phyloP scores from a whole-genome alignment of 2,797 vertebrate species.

The Sphenopsis melanotis region DNA sequence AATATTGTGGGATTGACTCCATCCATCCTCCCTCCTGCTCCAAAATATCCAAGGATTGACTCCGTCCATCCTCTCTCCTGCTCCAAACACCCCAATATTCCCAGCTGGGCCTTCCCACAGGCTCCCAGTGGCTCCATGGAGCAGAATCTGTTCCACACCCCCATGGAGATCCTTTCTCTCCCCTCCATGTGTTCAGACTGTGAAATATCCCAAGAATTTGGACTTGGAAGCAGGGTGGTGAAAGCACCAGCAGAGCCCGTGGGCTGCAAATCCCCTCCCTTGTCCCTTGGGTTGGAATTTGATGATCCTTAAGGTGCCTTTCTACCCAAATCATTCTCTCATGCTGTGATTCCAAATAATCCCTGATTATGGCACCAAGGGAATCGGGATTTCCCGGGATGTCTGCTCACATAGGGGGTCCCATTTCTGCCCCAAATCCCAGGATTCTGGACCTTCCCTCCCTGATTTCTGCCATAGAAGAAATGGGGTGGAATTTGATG shows the following conservation, averaged over 20 bases:
- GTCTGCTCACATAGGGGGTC: background rate
- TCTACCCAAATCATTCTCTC: fast-evolving
- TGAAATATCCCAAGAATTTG: background rate
- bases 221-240: background rate
- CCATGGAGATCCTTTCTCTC: background rate
- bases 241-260: background rate
- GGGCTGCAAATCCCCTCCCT: background rate
- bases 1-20: too few relatives aligned
- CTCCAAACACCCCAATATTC: background rate
- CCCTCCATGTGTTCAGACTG: fast-evolving
- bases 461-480: background rate
- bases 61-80: background rate
- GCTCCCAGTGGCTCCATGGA: background rate
- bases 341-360: background rate
- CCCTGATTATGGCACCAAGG: too few relatives aligned
- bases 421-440: background rate
- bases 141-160: background rate
- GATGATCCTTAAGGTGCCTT: background rate
- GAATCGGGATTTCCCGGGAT: background rate
- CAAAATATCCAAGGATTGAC: background rate
- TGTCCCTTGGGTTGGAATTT: background rate
- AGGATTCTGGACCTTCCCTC: background rate
- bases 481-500: too few relatives aligned
- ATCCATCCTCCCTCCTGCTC: background rate
- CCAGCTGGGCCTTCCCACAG: background rate